These are phyloP conservation scores for Tauraco hartlaubi DNA, from an alignment of 2,797 vertebrate genomes.

Conservation along the genomic window DNA sequence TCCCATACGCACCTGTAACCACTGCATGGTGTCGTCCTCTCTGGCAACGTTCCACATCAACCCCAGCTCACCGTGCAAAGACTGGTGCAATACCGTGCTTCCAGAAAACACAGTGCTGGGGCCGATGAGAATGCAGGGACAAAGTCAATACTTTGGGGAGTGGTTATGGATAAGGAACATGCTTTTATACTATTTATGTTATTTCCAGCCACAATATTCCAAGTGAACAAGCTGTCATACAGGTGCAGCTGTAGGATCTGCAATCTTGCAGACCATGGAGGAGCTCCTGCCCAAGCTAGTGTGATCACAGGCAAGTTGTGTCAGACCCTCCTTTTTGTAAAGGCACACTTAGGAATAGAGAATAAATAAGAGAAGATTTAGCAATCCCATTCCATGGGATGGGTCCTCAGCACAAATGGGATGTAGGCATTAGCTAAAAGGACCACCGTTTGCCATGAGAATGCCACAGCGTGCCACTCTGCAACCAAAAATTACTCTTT, in stretches of 20 bases:
- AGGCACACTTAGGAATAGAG: neutral
- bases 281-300: neutral
- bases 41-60: neutral
- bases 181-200: neutral
- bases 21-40: fast-evolving
- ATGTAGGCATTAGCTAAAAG: neutral
- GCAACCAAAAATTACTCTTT: neutral
- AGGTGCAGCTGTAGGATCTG: neutral
- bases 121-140: neutral
- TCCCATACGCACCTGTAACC: fast-evolving
- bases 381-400: neutral
- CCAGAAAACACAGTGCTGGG: neutral
- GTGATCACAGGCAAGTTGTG: neutral
- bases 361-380: neutral
- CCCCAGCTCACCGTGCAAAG: neutral
- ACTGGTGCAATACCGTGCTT: neutral
- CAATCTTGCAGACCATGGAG: neutral
- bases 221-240: neutral
- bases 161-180: neutral
- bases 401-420: neutral
- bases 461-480: neutral
- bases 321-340: neutral
- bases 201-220: neutral
- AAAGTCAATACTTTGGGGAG: neutral
- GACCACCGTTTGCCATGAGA: neutral